These are phyloP conservation scores for Lutjanus erythropterus DNA, from an alignment of 2,113 vertebrate species.

Conservation along the genomic window DNA sequence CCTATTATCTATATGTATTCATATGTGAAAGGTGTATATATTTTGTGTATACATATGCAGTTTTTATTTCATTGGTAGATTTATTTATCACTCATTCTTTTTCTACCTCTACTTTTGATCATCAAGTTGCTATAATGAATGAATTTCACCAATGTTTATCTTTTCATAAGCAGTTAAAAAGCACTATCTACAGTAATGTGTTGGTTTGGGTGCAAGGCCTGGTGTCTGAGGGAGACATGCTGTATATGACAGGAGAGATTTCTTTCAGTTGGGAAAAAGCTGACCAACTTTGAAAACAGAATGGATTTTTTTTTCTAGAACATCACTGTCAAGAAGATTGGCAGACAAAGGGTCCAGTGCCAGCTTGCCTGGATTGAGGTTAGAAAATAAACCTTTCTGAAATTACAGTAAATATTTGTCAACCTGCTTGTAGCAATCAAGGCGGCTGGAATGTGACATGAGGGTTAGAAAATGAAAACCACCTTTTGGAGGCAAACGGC, in stretches of 20 bases:
- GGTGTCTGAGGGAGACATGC: background rate
- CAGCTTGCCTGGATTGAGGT: slow-evolving; percentile 62
- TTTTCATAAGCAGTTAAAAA: background rate
- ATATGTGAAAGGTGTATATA: no score
- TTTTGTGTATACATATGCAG: no score
- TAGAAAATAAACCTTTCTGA: slow-evolving; percentile 77
- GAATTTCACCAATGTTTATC: no score
- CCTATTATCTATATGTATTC: no score
- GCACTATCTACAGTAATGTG: background rate
- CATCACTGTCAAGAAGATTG: slow-evolving; percentile 28
- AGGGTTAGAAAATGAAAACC: slow-evolving; percentile 77
- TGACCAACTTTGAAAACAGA: background rate
- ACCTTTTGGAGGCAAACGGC: slow-evolving; percentile 65
- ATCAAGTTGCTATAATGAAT: no score
- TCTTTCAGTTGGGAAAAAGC: background rate
- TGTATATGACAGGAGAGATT: background rate
- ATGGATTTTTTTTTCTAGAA: slow-evolving; percentile 16
- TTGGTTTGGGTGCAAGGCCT: background rate
- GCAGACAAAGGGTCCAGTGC: slow-evolving; percentile 29
- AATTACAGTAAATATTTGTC: slow-evolving; percentile 83
- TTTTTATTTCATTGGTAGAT: no score
- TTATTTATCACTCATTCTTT: no score
- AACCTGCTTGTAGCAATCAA: slow-evolving; percentile 74
- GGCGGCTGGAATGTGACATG: slow-evolving; percentile 66
- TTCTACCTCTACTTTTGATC: no score